These are phyloP conservation scores for Aplysina aerophoba DNA, from an alignment of 37 sponge, comb jelly and placozoan genomes.

Conservation along the genomic window DNA sequence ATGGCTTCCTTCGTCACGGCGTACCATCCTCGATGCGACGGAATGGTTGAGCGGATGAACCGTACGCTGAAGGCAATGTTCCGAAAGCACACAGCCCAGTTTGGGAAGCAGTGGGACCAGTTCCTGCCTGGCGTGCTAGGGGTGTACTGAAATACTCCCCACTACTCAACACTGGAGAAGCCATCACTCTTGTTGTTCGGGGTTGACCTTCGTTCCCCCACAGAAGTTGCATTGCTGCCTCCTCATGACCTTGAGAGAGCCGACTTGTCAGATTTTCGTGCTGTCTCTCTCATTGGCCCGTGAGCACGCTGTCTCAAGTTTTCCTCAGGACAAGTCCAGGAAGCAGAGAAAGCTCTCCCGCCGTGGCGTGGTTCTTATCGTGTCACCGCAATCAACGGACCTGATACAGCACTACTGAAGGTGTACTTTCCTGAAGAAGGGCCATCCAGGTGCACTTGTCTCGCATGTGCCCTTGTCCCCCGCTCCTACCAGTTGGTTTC, in stretches of 20 bases:
- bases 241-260: background rate
- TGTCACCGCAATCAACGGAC: background rate
- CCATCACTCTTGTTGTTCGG: constrained; percentile 34
- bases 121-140: constrained; percentile 33
- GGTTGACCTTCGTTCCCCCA: constrained; percentile 13
- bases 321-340: constrained; percentile 51
- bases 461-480: background rate
- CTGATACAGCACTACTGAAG: constrained; percentile 1
- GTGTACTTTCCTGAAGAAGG: constrained; percentile 54
- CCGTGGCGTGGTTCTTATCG: constrained; percentile 64
- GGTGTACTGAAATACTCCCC: constrained; percentile 46
- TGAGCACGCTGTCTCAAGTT: background rate
- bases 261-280: constrained; percentile 19
- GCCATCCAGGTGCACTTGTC: constrained; percentile 21
- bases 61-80: constrained; percentile 42
- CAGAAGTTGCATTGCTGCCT: constrained; percentile 36
- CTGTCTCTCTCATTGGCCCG: constrained; percentile 17
- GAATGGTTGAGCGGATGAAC: constrained; percentile 50
- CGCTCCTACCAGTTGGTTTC: constrained; percentile 10
- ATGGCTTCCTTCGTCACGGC: too few relatives aligned
- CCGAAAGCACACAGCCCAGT: constrained; percentile 29
- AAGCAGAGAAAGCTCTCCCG: constrained; percentile 40
- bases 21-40: constrained; percentile 39
- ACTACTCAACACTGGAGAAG: constrained; percentile 35
- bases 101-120: constrained; percentile 43